phyloP scores from a whole-genome alignment of 1,140 invertebrate genomes.

The Bombyx mandarina region DNA sequence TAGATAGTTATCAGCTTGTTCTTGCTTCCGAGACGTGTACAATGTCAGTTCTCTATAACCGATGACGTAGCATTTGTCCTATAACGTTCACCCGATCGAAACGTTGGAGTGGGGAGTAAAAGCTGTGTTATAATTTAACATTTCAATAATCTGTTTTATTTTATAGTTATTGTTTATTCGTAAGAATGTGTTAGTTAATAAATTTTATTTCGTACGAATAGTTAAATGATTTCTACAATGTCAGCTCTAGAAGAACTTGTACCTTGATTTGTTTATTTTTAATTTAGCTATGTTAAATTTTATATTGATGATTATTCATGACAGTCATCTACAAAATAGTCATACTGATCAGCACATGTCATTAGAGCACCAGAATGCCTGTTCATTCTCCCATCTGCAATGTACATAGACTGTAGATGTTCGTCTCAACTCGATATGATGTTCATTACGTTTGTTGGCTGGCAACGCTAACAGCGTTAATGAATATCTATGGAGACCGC shows the following conservation, averaged over 20 bases:
- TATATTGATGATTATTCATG: constrained; percentile 63
- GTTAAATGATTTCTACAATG: constrained; percentile 56
- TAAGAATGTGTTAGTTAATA: constrained; percentile 64
- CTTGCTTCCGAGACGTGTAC: constrained; percentile 22
- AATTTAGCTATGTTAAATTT: constrained; percentile 57
- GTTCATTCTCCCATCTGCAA: constrained; percentile 14
- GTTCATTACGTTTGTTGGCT: constrained; percentile 62
- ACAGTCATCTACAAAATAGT: constrained; percentile 21
- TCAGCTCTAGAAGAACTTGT: constrained; percentile 56
- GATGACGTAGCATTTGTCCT: constrained; percentile 48
- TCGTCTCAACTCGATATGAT: constrained; percentile 43
- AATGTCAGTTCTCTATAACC: constrained; percentile 9
- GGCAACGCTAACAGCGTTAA: constrained; percentile 52
- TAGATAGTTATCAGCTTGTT: constrained; percentile 38
- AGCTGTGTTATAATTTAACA: constrained; percentile 70
- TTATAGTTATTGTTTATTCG: constrained; percentile 68
- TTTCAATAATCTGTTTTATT: constrained; percentile 68
- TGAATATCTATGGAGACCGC: constrained; percentile 42
- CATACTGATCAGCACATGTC: background rate
- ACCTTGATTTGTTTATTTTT: constrained; percentile 63
- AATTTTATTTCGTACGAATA: constrained; percentile 65
- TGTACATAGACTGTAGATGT: constrained; percentile 46
- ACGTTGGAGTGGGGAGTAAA: constrained; percentile 54
- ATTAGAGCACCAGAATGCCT: background rate
- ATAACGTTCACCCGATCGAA: constrained; percentile 28